Evolutionary conservation across 2,797 vertebrate genomes (phyloP).

Genomic region (Amblyraja radiata): DNA sequence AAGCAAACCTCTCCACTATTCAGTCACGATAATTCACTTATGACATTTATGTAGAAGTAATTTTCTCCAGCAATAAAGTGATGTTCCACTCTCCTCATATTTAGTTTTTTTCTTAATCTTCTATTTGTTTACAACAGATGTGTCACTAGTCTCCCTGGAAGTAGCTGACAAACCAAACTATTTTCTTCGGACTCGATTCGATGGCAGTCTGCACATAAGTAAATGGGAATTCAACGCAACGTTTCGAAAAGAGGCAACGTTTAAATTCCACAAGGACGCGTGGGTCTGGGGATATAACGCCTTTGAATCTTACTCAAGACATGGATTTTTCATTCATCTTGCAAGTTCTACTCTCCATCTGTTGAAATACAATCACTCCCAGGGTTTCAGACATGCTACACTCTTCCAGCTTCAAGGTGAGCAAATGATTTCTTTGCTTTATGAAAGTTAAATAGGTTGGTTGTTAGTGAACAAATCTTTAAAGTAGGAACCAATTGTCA

Average conservation of each 20-base stretch:
- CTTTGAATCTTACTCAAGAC: conserved; percentile 76
- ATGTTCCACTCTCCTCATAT: background rate
- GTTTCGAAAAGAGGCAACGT: conserved; percentile 79
- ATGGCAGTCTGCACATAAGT: conserved; percentile 64
- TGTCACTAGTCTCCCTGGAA: conserved; percentile 80
- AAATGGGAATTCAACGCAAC: conserved; percentile 69
- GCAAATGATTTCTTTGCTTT: conserved; percentile 37
- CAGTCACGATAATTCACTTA: background rate
- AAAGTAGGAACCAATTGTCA: background rate
- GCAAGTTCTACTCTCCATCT: conserved; percentile 62
- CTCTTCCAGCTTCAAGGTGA: conserved; percentile 81
- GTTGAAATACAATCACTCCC: conserved; percentile 69
- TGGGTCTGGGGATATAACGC: conserved; percentile 78
- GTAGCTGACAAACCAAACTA: conserved; percentile 81
- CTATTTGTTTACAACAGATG: conserved; percentile 58
- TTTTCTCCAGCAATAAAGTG: background rate
- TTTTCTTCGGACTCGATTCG: conserved; percentile 65
- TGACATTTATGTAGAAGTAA: background rate
- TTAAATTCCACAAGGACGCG: conserved; percentile 74
- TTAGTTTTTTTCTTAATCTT: background rate
- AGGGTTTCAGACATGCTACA: conserved; percentile 70
- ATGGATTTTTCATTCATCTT: conserved; percentile 72
- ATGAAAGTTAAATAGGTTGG: background rate
- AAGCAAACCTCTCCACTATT: background rate
- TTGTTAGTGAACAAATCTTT: background rate